These are phyloP conservation scores for Drosophila subpulchrella DNA, from an alignment of 1,140 invertebrate species.

Conservation along the genomic window DNA sequence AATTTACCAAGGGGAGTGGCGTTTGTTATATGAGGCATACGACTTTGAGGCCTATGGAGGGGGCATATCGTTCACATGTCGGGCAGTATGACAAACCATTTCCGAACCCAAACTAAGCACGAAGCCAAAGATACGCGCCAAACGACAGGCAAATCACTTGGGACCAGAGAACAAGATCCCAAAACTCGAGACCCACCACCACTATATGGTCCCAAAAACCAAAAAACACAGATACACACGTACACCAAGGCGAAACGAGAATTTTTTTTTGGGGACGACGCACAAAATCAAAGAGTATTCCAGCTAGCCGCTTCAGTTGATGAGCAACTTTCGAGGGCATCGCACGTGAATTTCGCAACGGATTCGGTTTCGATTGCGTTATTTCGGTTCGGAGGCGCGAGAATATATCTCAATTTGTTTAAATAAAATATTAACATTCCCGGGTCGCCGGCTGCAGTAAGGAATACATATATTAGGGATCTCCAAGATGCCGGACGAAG, in stretches of 20 bases:
- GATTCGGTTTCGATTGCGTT: conserved; percentile 1
- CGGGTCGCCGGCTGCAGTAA: conserved; percentile 16
- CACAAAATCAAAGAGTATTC: conserved; percentile 60
- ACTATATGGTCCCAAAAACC: conserved; percentile 3
- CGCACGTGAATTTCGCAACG: conserved; percentile 45
- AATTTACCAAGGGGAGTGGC: conserved; percentile 24
- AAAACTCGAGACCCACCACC: conserved; percentile 37
- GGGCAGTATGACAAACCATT: conserved; percentile 25
- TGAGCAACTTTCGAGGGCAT: conserved; percentile 61
- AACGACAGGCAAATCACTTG: conserved; percentile 26
- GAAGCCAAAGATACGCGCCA: conserved; percentile 25
- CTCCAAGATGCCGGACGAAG: conserved; percentile 69
- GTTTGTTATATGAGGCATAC: not conserved
- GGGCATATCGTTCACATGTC: not conserved
- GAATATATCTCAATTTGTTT: conserved; percentile 12
- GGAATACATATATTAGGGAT: not conserved
- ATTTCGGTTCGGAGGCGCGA: conserved; percentile 14
- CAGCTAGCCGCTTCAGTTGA: conserved; percentile 67
- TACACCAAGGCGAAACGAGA: conserved; percentile 13
- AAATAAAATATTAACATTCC: conserved; percentile 41
- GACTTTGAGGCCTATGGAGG: too few relatives aligned
- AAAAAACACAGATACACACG: conserved; percentile 18
- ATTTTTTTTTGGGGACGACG: conserved; percentile 34
- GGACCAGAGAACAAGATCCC: conserved; percentile 48
- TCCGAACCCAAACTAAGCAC: conserved; percentile 10